Conservation (phyloP, 2,113 vertebrate species). For the Cryptotis parvus region DNA sequence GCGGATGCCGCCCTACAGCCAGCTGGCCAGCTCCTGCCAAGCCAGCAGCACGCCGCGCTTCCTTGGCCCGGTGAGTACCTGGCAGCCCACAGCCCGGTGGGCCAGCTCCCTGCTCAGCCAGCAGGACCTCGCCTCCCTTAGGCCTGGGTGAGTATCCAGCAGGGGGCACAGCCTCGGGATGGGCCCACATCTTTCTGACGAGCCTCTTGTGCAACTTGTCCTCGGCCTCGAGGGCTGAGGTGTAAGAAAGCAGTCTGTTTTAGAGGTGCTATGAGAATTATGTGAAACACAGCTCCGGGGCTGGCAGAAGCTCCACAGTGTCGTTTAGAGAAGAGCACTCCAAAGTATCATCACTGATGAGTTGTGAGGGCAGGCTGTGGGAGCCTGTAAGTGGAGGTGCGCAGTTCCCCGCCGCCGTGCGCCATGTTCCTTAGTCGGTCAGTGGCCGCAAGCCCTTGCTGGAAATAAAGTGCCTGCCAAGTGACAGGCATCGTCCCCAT, state of each 20-base stretch:
- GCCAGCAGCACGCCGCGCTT: slow-evolving; percentile 95
- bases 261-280: background rate
- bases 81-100: too few relatives aligned
- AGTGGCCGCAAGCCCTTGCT: background rate
- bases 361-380: background rate
- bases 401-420: too few relatives aligned
- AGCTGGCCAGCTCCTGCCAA: slow-evolving; percentile 93
- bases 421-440: background rate
- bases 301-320: background rate
- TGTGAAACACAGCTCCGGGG: background rate
- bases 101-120: too few relatives aligned
- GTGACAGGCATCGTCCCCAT: too few relatives aligned
- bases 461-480: background rate
- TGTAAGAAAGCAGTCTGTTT: too few relatives aligned
- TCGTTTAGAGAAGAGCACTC: background rate
- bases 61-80: slow-evolving; percentile 94
- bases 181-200: too few relatives aligned
- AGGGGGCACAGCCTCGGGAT: too few relatives aligned
- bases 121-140: too few relatives aligned
- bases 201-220: too few relatives aligned
- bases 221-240: too few relatives aligned
- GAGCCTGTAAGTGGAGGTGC: background rate
- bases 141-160: too few relatives aligned
- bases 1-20: slow-evolving; percentile 93
- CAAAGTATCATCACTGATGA: rapidly evolving